A percentile compares a stretch with the other conserved stretches of the same genome.
These are phyloP conservation scores for Pteromalus puparum DNA, from an alignment of 1,140 invertebrate genomes.

Conservation along the genomic window DNA sequence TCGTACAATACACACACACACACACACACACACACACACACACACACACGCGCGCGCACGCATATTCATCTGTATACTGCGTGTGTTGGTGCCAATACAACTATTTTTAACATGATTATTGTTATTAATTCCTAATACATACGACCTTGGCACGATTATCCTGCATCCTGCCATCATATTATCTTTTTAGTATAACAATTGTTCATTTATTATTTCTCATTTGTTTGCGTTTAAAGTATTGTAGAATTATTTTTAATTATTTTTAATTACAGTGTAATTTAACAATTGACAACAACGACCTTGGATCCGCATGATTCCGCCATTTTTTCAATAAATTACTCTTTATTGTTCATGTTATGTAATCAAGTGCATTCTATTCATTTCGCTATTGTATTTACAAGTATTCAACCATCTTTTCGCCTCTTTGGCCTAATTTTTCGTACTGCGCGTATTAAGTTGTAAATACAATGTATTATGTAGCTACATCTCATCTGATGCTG, in stretches of 20 bases:
- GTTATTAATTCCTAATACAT: not conserved
- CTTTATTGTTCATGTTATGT: not conserved
- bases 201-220: not conserved
- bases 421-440: not conserved
- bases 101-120: not conserved
- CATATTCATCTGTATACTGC: not conserved
- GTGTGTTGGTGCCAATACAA: not conserved
- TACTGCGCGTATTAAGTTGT: not conserved
- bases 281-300: constrained; percentile 1
- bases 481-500: no score
- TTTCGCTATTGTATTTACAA: not conserved
- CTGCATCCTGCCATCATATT: not conserved
- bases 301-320: not conserved
- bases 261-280: no score
- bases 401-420: not conserved
- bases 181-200: not conserved
- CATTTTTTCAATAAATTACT: not conserved
- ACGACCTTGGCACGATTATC: not conserved
- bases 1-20: no score
- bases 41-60: no score
- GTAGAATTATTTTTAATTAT: no score
- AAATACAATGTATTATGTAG: no score
- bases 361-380: not conserved
- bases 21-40: no score
- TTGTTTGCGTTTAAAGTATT: not conserved